Evolutionary conservation across 2,113 vertebrate genomes (phyloP), one percentile per base, ranked within the genome.

Genomic region (Semnopithecus entellus): DNA sequence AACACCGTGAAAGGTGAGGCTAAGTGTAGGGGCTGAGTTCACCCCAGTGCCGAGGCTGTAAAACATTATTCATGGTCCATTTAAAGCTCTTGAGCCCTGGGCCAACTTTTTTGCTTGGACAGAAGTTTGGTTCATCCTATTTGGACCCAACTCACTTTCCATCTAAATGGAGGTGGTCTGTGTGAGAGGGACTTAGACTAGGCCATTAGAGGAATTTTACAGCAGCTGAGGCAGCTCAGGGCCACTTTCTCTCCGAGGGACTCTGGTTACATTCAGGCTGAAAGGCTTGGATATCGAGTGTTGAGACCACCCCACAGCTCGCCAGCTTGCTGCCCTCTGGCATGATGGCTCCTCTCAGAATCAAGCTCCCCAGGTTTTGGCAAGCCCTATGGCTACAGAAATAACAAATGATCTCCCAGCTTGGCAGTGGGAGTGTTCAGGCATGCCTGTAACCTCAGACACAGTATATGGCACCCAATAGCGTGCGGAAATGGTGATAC

Each of bases 1-100:
- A 98, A 97, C 92, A 95, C 50, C 5, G 11, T 93, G 97, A 97
- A 97, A 97, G 96, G 96, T 95, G 96, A 97, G 81, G 95, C 97
- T 92, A 45, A 70, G 94, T 59, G 95, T 64, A 73, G 96, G 97
- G 96, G 91, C 83, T 43, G 73, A 90, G 96, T 91, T 97, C 89
- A 95, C 64, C 55, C 72, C 50, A 25, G 76, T 7, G 61, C 90
- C 2, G 57, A 95, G 90, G 97, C 93, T 75, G 85, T 96, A 64
- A 93, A 93, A 96, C 59, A 64, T 92, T 87, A 96, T 88, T 96
- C 97, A 86, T 13, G 95, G 90, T 87, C 96, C 95, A 64, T 90
- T 97, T 96, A 92, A 91, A 96, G 86, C 86, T 75, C 38, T 30
- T 38, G 32, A 94, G 82, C 16, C 55, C 43, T 8, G 88, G 84